These are phyloP conservation scores for Thalassaphorura encarpata DNA, from an alignment of 1,140 invertebrate species.

Conservation along the genomic window DNA sequence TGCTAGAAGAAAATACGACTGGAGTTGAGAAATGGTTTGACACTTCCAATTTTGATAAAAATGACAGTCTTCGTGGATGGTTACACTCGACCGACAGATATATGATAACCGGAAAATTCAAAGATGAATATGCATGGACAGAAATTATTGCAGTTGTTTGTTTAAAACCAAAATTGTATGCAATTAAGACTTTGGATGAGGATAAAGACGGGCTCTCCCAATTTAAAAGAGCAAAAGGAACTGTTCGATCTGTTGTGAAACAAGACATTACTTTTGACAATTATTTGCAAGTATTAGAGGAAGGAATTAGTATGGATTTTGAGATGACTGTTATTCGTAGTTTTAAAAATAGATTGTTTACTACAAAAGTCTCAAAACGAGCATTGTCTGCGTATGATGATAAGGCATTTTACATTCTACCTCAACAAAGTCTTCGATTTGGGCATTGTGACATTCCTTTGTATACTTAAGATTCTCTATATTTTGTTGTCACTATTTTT, in stretches of 20 bases:
- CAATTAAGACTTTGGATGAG: neutral
- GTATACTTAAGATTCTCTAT: too few species aligned
- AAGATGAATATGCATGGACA: neutral
- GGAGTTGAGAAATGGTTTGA: neutral
- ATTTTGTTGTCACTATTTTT: too few species aligned
- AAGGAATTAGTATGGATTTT: neutral
- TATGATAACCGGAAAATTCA: neutral
- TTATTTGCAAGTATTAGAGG: neutral
- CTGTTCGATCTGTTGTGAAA: neutral
- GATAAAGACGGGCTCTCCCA: neutral
- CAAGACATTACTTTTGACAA: neutral
- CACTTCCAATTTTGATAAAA: constrained; percentile 1
- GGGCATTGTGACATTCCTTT: constrained; percentile 1
- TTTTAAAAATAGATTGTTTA: neutral
- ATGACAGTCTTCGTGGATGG: too few species aligned
- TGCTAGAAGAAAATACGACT: constrained; percentile 27
- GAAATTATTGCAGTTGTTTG: neutral
- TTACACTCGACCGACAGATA: neutral
- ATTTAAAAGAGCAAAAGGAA: neutral
- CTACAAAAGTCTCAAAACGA: neutral
- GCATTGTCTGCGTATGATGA: neutral
- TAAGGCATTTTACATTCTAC: neutral
- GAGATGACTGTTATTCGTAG: neutral
- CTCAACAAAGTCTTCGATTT: neutral
- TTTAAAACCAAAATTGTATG: constrained; percentile 5